Evolutionary conservation across 1,140 invertebrate species (phyloP).

Genomic region (Polyergus mexicanus): DNA sequence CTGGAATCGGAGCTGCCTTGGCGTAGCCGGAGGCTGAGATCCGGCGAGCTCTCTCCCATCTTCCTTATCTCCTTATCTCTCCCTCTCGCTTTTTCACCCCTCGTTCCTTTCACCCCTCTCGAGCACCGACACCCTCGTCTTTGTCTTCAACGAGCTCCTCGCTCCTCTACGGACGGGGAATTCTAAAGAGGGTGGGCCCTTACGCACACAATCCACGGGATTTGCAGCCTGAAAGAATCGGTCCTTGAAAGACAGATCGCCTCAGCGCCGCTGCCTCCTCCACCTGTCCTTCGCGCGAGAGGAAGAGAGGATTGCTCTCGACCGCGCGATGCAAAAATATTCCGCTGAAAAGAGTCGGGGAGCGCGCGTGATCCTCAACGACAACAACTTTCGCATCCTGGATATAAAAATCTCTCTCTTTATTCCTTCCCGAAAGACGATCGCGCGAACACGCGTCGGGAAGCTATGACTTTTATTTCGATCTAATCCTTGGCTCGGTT

Average conservation of each 20-base stretch:
- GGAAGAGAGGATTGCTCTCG: constrained; percentile 6
- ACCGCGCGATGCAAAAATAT: constrained; percentile 66
- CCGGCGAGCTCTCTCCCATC: constrained; percentile 93
- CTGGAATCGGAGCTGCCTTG: constrained; percentile 94
- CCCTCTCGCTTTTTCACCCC: constrained; percentile 50
- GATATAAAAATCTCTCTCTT: constrained; percentile 62
- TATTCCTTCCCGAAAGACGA: constrained; percentile 17
- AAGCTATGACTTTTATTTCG: constrained; percentile 27
- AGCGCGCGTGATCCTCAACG: constrained; percentile 51
- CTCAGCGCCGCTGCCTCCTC: constrained; percentile 28
- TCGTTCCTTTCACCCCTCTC: constrained; percentile 57
- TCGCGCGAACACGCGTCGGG: background rate
- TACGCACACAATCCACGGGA: constrained; percentile 80
- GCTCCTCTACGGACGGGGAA: constrained; percentile 76
- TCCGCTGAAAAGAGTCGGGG: constrained; percentile 47
- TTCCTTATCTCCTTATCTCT: constrained; percentile 80
- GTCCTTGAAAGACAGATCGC: constrained; percentile 74
- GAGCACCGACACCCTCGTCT: constrained; percentile 75
- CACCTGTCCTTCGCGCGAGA: constrained; percentile 10
- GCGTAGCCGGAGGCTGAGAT: constrained; percentile 93
- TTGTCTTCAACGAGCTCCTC: constrained; percentile 78
- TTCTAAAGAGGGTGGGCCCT: constrained; percentile 80
- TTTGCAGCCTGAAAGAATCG: constrained; percentile 79
- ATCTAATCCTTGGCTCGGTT: constrained; percentile 10
- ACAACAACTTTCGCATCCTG: constrained; percentile 30